Conservation (phyloP, 2,113 vertebrate species). For the Amphilophus citrinellus region DNA sequence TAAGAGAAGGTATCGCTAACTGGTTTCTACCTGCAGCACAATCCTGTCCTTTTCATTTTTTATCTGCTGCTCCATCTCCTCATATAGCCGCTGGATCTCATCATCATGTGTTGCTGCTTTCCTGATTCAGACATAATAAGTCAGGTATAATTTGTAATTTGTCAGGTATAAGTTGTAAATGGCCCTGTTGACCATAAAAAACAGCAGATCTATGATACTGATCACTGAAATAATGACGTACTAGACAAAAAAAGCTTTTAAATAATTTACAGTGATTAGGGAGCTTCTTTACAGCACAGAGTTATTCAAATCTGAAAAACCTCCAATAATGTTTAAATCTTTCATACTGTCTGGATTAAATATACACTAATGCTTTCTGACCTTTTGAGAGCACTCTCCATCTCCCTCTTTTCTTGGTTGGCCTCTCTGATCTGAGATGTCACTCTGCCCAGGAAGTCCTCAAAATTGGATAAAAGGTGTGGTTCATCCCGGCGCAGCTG, state of each 20-base stretch:
- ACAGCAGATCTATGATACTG: not conserved
- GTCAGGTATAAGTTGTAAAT: not conserved
- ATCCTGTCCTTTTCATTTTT: constrained; percentile 91
- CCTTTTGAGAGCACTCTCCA: constrained; percentile 89
- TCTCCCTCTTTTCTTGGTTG: constrained; percentile 88
- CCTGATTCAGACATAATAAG: constrained; percentile 70
- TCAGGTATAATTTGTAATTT: not conserved
- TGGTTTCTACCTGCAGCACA: constrained; percentile 83
- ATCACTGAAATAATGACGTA: not conserved
- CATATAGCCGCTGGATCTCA: constrained; percentile 91
- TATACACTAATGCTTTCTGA: constrained; percentile 45
- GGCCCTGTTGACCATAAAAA: not conserved
- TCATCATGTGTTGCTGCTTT: constrained; percentile 88
- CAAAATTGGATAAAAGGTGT: constrained; percentile 89
- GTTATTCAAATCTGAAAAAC: not conserved
- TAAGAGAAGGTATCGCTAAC: not conserved
- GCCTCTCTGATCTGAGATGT: constrained; percentile 90
- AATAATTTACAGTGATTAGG: not conserved
- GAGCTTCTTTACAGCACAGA: not conserved
- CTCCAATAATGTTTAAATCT: not conserved
- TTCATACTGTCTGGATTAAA: not conserved
- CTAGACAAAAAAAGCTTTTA: not conserved
- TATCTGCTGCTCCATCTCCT: constrained; percentile 97
- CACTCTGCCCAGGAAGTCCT: constrained; percentile 89
- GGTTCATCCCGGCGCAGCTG: constrained; percentile 88